Base-by-base conservation (phyloP, 2,113 vertebrate species). In the Pollimyrus isidori region DNA sequence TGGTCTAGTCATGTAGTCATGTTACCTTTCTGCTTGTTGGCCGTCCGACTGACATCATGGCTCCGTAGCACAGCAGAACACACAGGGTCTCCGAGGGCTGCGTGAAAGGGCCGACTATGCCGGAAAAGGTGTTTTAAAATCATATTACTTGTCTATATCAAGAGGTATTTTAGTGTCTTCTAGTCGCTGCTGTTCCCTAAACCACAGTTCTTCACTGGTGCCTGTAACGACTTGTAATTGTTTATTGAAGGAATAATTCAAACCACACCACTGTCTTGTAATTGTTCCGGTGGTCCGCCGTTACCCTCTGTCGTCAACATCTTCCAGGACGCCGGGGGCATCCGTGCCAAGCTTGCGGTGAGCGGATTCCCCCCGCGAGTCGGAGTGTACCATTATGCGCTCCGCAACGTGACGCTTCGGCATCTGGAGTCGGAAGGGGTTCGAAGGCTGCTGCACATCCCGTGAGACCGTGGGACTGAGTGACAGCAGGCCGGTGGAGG, bases 1-100 rank as follows among this genome's bases (percentile, higher is more conserved):
- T 94, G 93, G 95, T 94, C 94, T 94, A 93, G 92, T 95, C 91
- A n/a, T n/a, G n/a, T n/a, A 93, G 93, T 93, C n/a, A n/a, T n/a
- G n/a, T 93, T 95, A 93, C 94, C 94, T 94, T 95, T 92, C 92
- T 92, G 91, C 91, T 94, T 91, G 92, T 92, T 94, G 92, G 95
- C 94, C 94, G 95, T 96, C 95, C 95, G 95, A 95, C 95, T 95
- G 92, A 92, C 35, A 35, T 35, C 35, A 35, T 35, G 35, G 35
- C 35, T 35, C 35, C 35, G 35, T 35, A 35, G 35, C 62, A 13
- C 10, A 13, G 62, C 13, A 1, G 4, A 69, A 30, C 73, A 19
- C 73, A 80, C 1, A 80, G 73, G 17, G 73, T 35, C 94, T 95
- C 93, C 89, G 90, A 92, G 89, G 91, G 90, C 92, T 93, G 90